A percentile compares a stretch with the other conserved stretches of the same genome.
phyloP scores from a whole-genome alignment of 2,113 vertebrate species.

The Callopanchax toddi region DNA sequence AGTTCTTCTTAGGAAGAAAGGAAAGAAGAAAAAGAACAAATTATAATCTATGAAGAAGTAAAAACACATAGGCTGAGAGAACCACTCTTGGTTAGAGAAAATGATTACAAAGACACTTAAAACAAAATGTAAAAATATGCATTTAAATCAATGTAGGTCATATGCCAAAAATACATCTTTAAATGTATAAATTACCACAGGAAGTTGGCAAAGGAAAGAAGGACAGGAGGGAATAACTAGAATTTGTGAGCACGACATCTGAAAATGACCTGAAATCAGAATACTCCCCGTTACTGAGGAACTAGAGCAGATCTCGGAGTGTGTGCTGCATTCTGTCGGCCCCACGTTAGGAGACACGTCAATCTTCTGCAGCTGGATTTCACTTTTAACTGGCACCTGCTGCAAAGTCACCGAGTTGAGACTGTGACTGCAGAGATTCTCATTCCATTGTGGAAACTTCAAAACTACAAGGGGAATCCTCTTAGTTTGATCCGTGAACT shows the following conservation, averaged over 20 bases:
- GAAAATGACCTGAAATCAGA: constrained; percentile 36
- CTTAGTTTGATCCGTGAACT: constrained; percentile 35
- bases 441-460: constrained; percentile 27
- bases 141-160: too few relatives aligned
- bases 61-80: too few relatives aligned
- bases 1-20: too few relatives aligned
- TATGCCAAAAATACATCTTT: too few relatives aligned
- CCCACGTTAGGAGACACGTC: constrained; percentile 38
- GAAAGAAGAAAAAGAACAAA: too few relatives aligned
- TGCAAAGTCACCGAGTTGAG: constrained; percentile 34
- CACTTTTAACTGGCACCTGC: constrained; percentile 49
- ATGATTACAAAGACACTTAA: too few relatives aligned
- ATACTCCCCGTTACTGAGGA: constrained; percentile 13
- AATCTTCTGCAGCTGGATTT: constrained; percentile 36
- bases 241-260: constrained; percentile 3
- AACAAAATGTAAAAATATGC: too few relatives aligned
- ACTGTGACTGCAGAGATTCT: constrained; percentile 26
- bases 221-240: background rate
- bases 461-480: constrained; percentile 52
- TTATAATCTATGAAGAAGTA: too few relatives aligned
- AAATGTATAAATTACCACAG: background rate
- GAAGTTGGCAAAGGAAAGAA: constrained; percentile 13
- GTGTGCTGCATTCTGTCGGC: constrained; percentile 14
- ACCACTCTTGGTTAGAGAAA: too few relatives aligned
- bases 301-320: constrained; percentile 2